Base-by-base conservation (phyloP, 2,888 invertebrate genomes). In the Pheosia gnoma region DNA sequence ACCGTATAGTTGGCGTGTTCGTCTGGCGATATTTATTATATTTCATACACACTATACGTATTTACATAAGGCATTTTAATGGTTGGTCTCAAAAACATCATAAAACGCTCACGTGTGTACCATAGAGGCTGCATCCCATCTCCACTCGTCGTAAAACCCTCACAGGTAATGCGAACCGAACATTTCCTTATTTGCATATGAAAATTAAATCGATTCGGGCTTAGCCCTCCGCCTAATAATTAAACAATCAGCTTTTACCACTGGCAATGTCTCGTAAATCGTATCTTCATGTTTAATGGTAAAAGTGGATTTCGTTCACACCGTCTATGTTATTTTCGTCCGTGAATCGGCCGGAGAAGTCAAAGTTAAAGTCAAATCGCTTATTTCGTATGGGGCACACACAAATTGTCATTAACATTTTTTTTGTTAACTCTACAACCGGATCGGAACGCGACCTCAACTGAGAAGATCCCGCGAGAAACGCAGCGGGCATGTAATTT, bases 221-320 rank as follows among this genome's bases (percentile, higher is more conserved):
- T 78, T 79, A 80, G 80, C 84, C 83, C 78, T 72, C 73, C 71
- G 62, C 67, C 70, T 69, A 65, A 79, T 87, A 86, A 88, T 88
- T 87, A 87, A 84, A 88, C 82, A 83, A 83, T 84, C 84, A 77
- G 77, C 76, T 78, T 78, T 78, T 77, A 78, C 79, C 77, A 78
- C 78, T 80, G 75, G 79, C 72, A 60, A 71, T 81, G 82, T 79
- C 77, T 83, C 86, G 76, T 88, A 88, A 88, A 88, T 87, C 84
- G 81, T 70, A 80, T 79, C 78, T 76, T 74, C 64, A 60, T 61
- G 63, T 72, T 76, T 76, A 76, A 75, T 25, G 25, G 71, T 71
- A 67, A 70, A 66, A 69, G 45, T 64, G 51, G 62, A 37, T 41
- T 38, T 43, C 59, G 38, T 10, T 67, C 51, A 72, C 68, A 72